These are phyloP conservation scores for Drosophila barbarae DNA, from an alignment of 2,888 invertebrate species.

Conservation along the genomic window DNA sequence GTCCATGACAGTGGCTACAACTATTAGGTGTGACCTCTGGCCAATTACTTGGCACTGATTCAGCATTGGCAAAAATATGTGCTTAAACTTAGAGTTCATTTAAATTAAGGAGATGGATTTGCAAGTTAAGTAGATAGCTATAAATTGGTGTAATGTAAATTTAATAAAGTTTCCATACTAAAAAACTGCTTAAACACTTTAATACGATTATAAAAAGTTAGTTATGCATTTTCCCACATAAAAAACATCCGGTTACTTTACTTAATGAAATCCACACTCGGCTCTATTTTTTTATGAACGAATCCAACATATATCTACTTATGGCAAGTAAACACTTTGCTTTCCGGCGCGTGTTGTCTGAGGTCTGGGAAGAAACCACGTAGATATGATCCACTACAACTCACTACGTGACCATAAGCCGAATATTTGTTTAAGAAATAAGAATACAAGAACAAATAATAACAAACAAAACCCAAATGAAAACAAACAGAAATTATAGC, in stretches of 20 bases:
- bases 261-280: background rate
- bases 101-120: too few species aligned
- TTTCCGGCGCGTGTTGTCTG: constrained; percentile 17
- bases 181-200: too few species aligned
- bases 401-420: constrained; percentile 23
- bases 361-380: constrained; percentile 17
- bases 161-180: too few species aligned
- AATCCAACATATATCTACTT: background rate
- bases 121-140: too few species aligned
- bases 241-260: background rate
- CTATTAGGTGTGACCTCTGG: constrained; percentile 4
- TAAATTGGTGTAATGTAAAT: too few species aligned
- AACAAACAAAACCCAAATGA: constrained; percentile 9
- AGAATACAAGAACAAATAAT: constrained; percentile 2
- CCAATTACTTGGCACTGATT: constrained; percentile 13
- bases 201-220: too few species aligned
- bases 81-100: background rate
- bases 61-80: background rate
- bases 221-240: background rate
- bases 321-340: constrained; percentile 1
- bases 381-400: constrained; percentile 19
- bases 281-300: too few species aligned
- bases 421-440: background rate
- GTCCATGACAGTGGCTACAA: background rate
- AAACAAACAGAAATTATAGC: constrained; percentile 26